Evolutionary conservation across 2,888 invertebrate species (phyloP).

Genomic region (Hylaea fasciaria): DNA sequence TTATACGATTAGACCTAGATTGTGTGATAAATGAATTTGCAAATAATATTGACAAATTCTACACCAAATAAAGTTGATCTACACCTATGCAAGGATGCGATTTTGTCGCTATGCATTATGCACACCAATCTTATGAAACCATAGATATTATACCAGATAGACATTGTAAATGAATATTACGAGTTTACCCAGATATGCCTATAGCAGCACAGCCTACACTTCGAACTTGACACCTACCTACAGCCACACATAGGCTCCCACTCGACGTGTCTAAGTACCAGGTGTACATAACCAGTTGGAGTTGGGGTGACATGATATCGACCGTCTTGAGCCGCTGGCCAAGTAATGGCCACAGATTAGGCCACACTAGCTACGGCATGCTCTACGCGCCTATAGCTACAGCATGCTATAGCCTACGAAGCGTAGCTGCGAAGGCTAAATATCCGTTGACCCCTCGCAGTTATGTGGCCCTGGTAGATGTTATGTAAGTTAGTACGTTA

Average conservation of each 20-base stretch:
- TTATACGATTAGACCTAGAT: no score
- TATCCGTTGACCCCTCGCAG: slow-evolving; percentile 79
- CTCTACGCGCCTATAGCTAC: slow-evolving; percentile 46
- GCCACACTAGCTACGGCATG: slow-evolving; percentile 34
- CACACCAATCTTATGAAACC: no score
- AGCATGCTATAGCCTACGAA: slow-evolving; percentile 37
- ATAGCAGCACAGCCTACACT: slow-evolving; percentile 25
- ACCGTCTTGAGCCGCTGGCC: slow-evolving; percentile 83
- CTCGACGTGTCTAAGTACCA: slow-evolving; percentile 65
- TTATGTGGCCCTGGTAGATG: slow-evolving; percentile 26
- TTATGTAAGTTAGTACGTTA: slow-evolving; percentile 18
- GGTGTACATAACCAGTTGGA: slow-evolving; percentile 78
- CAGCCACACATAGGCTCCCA: slow-evolving; percentile 19
- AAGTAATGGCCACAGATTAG: slow-evolving; percentile 50
- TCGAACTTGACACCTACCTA: slow-evolving; percentile 43
- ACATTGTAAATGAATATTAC: not conserved
- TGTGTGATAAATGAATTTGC: not conserved
- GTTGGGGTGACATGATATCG: slow-evolving; percentile 82
- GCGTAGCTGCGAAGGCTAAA: slow-evolving; percentile 79
- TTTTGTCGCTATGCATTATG: no score
- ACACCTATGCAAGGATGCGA: no score
- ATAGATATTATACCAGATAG: no score
- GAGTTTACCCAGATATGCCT: slow-evolving; percentile 8
- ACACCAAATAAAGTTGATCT: no score
- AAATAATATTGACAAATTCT: not conserved